Base-by-base conservation (phyloP, 2,113 vertebrate genomes). In the Antechinus flavipes region DNA sequence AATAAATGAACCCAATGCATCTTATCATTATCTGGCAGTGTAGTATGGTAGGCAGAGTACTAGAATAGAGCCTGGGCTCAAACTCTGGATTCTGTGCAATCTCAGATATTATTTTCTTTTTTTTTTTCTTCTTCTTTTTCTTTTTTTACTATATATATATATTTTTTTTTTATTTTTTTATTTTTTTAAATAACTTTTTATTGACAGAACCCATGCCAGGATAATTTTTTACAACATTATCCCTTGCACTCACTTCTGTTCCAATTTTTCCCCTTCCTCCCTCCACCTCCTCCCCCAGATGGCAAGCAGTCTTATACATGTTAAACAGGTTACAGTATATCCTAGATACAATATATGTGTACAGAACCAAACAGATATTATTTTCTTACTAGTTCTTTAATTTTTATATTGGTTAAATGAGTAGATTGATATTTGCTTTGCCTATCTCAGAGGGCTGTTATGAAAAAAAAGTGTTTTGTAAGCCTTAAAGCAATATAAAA, bases 1-100 rank as follows among this genome's bases (percentile, higher is more conserved):
- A 97, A 95, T 94, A 94, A 97, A 90, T 94, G 94, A 96, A 91
- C 92, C 55, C 0, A 0, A 49, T 46, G 42, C 52, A 76, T 94
- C 90, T 30, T 47, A 46, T 89, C 89, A 93, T 94, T 30, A 53
- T 35, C 56, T 50, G 55, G 54, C 52, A 84, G 35, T 42, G 19
- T 84, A 19, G 68, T 42, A 42, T 84, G 8, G n/a, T 7, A 84
- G n/a, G 68, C 23, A 23, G 19, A 84, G n/a, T 23, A 23, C 7
- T 8, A 68, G 61, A 35, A 35, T 14, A 35, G 35, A 84, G 6
- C 35, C 19, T 42, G 68, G 68, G 68, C n/a, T 42, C 19, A 42
- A 84, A 23, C 16, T 19, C n/a, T 42, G 16, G 19, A 5, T 19
- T 23, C 35, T 42, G 7, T 84, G n/a, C n/a, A 42, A 42, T 42